Evolutionary conservation across 2,888 invertebrate species (phyloP).

Genomic region (Pandemis heparana): DNA sequence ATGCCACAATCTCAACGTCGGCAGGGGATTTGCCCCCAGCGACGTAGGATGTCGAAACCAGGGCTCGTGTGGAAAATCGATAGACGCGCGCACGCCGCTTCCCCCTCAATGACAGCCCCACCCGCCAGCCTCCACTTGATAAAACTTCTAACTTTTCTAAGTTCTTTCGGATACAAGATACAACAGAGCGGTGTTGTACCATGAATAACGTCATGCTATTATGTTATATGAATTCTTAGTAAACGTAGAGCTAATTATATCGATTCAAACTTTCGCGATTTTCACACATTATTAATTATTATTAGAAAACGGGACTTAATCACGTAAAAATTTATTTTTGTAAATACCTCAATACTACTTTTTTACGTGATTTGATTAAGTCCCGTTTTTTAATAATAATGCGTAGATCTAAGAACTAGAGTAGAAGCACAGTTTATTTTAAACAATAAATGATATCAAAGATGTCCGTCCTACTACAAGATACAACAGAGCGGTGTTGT

Average conservation of each 20-base stretch:
- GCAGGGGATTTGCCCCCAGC: slow-evolving; percentile 54
- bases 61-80: slow-evolving; percentile 67
- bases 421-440: neutral
- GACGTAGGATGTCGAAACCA: slow-evolving; percentile 51
- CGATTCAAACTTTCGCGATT: no score
- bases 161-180: slow-evolving; percentile 31
- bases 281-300: no score
- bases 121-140: slow-evolving; percentile 51
- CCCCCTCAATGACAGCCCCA: slow-evolving; percentile 41
- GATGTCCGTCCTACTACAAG: no score
- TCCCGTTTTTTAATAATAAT: no score
- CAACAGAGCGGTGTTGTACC: slow-evolving; percentile 27
- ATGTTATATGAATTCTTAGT: slow-evolving; percentile 6
- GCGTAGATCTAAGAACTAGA: no score
- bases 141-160: slow-evolving; percentile 65
- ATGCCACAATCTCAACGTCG: slow-evolving; percentile 61
- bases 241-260: neutral
- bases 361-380: no score
- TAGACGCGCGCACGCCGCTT: slow-evolving; percentile 77
- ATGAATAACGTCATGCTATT: slow-evolving; percentile 32
- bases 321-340: no score
- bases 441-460: neutral
- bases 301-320: no score
- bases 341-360: no score
- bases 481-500: slow-evolving; percentile 31